Evolutionary conservation across 2,888 invertebrate species (phyloP), one percentile per base, ranked within the genome.

Genomic region (Drosophila mercatorum): DNA sequence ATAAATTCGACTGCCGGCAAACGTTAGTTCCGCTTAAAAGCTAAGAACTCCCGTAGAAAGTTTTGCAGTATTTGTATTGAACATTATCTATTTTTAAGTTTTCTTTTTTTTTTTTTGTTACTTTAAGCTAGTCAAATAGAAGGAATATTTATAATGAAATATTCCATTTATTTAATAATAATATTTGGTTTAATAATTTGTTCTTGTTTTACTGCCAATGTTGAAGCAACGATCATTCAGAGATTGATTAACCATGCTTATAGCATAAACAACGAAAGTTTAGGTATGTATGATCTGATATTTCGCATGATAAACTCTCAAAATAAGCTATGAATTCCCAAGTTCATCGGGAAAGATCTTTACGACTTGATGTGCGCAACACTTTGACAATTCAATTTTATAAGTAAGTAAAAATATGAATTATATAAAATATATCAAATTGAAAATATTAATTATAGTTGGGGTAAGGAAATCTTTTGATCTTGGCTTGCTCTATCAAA

Each of bases 361-460:
- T 72, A 6, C 75, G 75, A 26, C 58, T 72, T 17, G 76, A 85
- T 62, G 74, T 85, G 0, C 68, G 60, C 7, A 78, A 71, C 44
- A 72, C 88, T 1, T 76, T 85, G 72, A 61, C 57, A n/a, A 55
- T 86, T 12, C 75, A 86, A 22, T 86, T 83, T 28, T 89, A 68
- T 43, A 83, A 68, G 75, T 83, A 67, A 72, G 82, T 72, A 12
- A 12, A 12, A 6, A 12, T 17, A 12, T 34, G 4, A 8, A 34
- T 4, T 10, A 3, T 31, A 3, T 22, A 8, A 3, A 17, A 4
- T 41, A 43, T 22, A 26, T 26, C 0, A 1, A 3, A 28, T 5
- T 4, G 28, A 17, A 17, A 17, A 17, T 17, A 17, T 17, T 17
- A 17, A 17, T 17, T 17, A 17, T 17, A 17, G 17, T 17, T 17